Percentiles rank a stretch among this genome's conserved stretches.
Evolutionary conservation across 1,140 invertebrate genomes (phyloP).

Genomic region (Pseudoatta argentina): DNA sequence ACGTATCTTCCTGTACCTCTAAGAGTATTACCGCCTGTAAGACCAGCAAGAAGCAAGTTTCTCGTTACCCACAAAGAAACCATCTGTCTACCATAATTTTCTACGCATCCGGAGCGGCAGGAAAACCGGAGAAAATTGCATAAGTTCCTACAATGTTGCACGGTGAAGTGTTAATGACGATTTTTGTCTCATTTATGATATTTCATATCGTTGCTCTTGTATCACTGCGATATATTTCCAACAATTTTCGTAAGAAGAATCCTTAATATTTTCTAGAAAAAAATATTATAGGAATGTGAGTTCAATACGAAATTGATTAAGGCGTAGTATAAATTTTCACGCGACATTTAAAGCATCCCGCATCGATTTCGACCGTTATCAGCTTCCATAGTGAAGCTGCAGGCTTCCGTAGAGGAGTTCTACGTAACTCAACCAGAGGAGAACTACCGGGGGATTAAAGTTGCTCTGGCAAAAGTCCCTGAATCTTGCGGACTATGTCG

Average conservation of each 20-base stretch:
- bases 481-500: constrained; percentile 82
- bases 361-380: constrained; percentile 68
- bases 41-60: constrained; percentile 52
- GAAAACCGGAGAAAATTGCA: constrained; percentile 14
- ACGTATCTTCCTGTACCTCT: constrained; percentile 57
- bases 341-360: constrained; percentile 36
- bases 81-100: constrained; percentile 64
- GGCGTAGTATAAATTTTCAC: background rate
- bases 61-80: constrained; percentile 43
- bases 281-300: background rate
- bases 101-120: constrained; percentile 8
- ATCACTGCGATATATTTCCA: background rate
- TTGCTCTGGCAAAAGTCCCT: constrained; percentile 84
- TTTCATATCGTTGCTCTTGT: background rate
- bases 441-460: constrained; percentile 83
- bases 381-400: constrained; percentile 66
- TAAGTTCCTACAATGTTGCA: background rate
- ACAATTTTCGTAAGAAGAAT: background rate
- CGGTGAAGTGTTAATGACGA: background rate
- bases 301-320: background rate
- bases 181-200: constrained; percentile 15
- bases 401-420: constrained; percentile 74
- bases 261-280: background rate
- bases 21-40: constrained; percentile 62
- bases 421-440: constrained; percentile 77